phyloP scores from a whole-genome alignment of 2,888 invertebrate species.

The Poecilus cupreus region DNA sequence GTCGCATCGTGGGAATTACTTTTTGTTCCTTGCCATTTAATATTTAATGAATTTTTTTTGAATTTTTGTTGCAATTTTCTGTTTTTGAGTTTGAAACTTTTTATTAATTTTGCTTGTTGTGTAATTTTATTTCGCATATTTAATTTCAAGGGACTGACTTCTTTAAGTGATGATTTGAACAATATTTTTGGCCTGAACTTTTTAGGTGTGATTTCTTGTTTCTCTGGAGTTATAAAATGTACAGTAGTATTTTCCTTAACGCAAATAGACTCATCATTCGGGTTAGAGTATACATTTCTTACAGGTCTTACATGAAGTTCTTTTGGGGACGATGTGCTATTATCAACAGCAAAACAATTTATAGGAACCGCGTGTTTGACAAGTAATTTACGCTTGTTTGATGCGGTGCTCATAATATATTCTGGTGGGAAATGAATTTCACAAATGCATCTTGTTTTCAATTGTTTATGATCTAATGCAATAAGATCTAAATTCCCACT shows the following conservation, averaged over 20 bases:
- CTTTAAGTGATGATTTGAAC: conserved; percentile 55
- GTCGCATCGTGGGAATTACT: background rate
- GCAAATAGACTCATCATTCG: background rate
- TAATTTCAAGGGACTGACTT: background rate
- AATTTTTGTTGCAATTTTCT: background rate
- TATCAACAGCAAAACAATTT: background rate
- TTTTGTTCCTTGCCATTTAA: background rate
- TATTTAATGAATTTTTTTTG: background rate
- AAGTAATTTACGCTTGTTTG: background rate
- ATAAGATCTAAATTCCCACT: conserved; percentile 2
- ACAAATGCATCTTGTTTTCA: background rate
- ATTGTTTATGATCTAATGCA: background rate
- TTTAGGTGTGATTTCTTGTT: background rate
- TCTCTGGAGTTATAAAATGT: background rate
- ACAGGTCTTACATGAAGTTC: background rate
- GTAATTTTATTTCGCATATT: background rate
- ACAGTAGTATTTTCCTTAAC: background rate
- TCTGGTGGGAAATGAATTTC: conserved; percentile 14
- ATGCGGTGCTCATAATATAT: background rate
- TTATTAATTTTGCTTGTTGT: background rate
- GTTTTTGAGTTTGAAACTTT: conserved; percentile 6
- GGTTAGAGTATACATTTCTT: background rate
- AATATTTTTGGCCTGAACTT: background rate
- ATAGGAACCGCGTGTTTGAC: background rate
- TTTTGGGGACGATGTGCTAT: too few relatives aligned